A percentile compares a stretch with the other conserved stretches of the same genome.
Evolutionary conservation across 2,113 vertebrate species (phyloP).

Genomic region (Hyperopisus bebe): DNA sequence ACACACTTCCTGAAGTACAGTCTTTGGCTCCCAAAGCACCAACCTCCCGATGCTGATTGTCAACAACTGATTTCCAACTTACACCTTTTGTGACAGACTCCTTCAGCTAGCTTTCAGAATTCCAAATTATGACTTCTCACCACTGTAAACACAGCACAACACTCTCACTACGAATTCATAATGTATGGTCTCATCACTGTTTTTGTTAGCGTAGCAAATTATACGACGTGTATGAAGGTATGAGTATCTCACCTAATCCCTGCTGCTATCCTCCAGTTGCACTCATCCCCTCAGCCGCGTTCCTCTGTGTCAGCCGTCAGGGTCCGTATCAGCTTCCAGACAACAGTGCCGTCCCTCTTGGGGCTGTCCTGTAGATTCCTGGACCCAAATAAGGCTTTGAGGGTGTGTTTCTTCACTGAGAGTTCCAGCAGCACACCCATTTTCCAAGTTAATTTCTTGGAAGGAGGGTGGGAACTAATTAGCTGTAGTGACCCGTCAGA

Average conservation of each 20-base stretch:
- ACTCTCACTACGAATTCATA: neutral
- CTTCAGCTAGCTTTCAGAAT: neutral
- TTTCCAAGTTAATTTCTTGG: neutral
- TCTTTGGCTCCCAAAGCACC: neutral
- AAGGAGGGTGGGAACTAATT: neutral
- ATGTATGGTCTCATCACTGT: neutral
- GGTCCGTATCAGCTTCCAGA: neutral
- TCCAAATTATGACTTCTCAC: neutral
- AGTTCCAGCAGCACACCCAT: neutral
- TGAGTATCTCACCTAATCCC: neutral
- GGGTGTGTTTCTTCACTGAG: neutral
- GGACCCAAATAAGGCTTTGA: neutral
- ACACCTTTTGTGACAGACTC: neutral
- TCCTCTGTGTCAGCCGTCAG: neutral
- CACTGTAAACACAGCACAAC: neutral
- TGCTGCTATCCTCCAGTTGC: neutral
- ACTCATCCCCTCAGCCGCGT: neutral
- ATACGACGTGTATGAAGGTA: neutral
- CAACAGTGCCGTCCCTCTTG: neutral
- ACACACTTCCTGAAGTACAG: neutral
- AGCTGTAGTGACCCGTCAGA: neutral
- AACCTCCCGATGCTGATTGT: neutral
- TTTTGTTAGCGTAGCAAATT: neutral
- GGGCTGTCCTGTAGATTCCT: neutral
- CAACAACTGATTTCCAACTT: neutral